Conservation (phyloP, 2,797 vertebrate genomes). For the Sebastes kiyomatsui region DNA sequence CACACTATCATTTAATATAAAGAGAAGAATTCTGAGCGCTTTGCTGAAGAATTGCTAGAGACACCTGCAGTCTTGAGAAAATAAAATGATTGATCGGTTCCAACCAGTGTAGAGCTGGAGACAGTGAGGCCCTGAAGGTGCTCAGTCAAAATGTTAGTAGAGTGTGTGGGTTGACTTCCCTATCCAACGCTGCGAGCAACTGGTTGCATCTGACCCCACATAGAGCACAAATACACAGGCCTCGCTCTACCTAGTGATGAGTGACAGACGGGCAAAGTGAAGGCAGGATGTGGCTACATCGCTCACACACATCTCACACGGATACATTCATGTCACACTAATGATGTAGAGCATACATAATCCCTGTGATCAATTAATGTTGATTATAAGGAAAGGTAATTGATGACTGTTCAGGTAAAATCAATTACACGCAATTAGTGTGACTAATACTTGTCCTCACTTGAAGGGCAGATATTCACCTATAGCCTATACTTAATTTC, state of each 20-base stretch:
- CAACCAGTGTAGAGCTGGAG: slow-evolving; percentile 20
- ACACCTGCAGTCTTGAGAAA: slow-evolving; percentile 7
- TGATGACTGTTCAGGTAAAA: not conserved
- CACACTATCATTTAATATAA: not conserved
- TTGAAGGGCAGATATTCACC: not conserved
- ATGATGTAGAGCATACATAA: not conserved
- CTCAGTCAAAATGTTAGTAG: slow-evolving; percentile 27
- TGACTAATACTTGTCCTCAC: not conserved
- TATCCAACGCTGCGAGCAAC: slow-evolving; percentile 8
- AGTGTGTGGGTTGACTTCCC: slow-evolving; percentile 36
- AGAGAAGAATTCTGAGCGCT: not conserved
- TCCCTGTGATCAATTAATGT: not conserved
- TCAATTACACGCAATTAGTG: slow-evolving; percentile 2
- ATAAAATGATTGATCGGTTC: slow-evolving; percentile 19
- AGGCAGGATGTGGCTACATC: not conserved
- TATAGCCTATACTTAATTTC: not conserved
- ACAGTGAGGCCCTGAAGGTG: slow-evolving; percentile 31
- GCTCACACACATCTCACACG: not conserved
- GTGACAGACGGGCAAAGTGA: not conserved
- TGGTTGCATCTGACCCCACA: slow-evolving; percentile 15
- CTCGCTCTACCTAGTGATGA: not conserved
- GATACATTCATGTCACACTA: not conserved
- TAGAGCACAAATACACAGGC: not conserved
- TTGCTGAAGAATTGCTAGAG: not conserved
- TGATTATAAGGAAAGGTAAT: slow-evolving; percentile 19